Evolutionary conservation across 2,888 invertebrate species (phyloP).

Genomic region (Microplitis deprimator): DNA sequence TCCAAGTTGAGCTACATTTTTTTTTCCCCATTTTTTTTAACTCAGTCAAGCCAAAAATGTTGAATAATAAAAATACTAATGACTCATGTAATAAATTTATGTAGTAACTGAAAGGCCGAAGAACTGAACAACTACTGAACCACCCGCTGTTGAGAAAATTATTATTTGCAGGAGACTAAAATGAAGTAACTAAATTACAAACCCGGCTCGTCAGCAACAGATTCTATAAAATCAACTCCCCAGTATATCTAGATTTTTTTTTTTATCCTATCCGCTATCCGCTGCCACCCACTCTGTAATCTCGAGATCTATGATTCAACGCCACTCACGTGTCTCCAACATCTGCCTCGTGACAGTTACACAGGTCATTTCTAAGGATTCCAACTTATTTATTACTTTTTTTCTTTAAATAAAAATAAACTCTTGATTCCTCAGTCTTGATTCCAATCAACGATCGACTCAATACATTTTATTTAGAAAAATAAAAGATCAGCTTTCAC

Average conservation of each 20-base stretch:
- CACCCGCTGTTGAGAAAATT: not conserved
- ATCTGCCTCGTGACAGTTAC: constrained; percentile 56
- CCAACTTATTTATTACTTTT: not conserved
- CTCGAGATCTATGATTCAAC: constrained; percentile 66
- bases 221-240: constrained; percentile 56
- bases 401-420: constrained; percentile 2
- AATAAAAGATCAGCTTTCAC: constrained; percentile 12
- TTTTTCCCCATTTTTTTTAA: too few relatives aligned
- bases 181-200: constrained; percentile 61
- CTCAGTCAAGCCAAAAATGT: too few relatives aligned
- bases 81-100: not conserved
- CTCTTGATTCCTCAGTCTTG: not conserved
- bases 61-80: not conserved
- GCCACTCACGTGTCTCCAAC: constrained; percentile 62
- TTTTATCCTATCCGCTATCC: constrained; percentile 7
- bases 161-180: constrained; percentile 40
- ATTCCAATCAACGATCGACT: not conserved
- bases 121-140: not conserved
- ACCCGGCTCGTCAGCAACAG: constrained; percentile 61
- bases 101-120: not conserved
- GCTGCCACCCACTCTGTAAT: constrained; percentile 58
- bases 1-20: too few relatives aligned
- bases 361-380: not conserved
- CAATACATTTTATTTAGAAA: not conserved
- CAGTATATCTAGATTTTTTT: constrained; percentile 40